Conservation (phyloP, 2,113 vertebrate species). For the Siniperca chuatsi region DNA sequence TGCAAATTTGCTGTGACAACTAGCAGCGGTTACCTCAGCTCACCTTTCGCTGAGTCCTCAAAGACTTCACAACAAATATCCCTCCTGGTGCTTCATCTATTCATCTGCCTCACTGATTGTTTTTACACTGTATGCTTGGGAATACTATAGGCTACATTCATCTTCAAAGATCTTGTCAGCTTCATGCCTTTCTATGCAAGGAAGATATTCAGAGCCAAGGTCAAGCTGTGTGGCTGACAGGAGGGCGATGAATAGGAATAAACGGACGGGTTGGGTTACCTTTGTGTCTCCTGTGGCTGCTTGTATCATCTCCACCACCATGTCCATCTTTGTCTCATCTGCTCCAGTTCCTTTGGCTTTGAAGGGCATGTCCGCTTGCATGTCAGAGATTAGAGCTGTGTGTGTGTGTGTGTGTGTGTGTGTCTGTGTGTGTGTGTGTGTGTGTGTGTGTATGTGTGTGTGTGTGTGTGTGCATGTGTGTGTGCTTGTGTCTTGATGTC, state of each 20-base stretch:
- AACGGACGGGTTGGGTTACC: slow-evolving; percentile 45
- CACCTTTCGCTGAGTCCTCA: slow-evolving; percentile 18
- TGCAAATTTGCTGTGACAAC: slow-evolving; percentile 46
- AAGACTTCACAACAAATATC: not conserved
- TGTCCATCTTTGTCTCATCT: slow-evolving; percentile 61
- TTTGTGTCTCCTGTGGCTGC: slow-evolving; percentile 33
- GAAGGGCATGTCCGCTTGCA: slow-evolving; percentile 42
- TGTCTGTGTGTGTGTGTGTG: slow-evolving; percentile 35
- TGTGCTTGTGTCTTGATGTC: slow-evolving; percentile 48
- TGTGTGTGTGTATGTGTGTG: slow-evolving; percentile 25
- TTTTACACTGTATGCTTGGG: not conserved
- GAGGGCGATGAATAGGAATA: slow-evolving; percentile 37
- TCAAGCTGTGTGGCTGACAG: slow-evolving; percentile 38
- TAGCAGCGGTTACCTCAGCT: slow-evolving; percentile 37
- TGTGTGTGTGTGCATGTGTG: slow-evolving; percentile 31
- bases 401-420: slow-evolving; percentile 25
- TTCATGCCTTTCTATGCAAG: slow-evolving; percentile 10
- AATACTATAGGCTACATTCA: not conserved
- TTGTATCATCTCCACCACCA: not conserved
- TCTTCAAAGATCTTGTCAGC: slow-evolving; percentile 7
- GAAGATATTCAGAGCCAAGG: slow-evolving; percentile 26
- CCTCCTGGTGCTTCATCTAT: not conserved
- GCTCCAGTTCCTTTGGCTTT: slow-evolving; percentile 57
- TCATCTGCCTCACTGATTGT: not conserved
- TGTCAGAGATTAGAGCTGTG: slow-evolving; percentile 54